Base-by-base conservation (phyloP, 1,140 invertebrate genomes). In the Anastatus disparis region DNA sequence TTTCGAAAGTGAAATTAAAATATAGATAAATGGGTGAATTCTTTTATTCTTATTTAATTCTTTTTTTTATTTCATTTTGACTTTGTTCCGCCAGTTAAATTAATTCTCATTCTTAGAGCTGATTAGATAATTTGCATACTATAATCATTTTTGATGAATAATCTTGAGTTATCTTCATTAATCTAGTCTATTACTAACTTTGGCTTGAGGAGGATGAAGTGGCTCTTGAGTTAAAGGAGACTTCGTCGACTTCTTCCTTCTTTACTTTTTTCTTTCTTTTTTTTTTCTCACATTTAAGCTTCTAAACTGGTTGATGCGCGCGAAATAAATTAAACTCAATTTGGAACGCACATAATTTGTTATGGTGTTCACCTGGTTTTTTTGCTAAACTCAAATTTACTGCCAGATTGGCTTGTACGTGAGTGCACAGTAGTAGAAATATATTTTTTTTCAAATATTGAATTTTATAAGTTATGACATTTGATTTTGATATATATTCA, bases 91-190 rank as follows among this genome's bases (percentile, higher is more conserved):
- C 24, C 40, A 50, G 53, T 46, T n/a, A 59, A 71, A 71, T 71
- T 71, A 59, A 66, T 61, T 66, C 24, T 42, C 22, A 12, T 56
- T 31, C 38, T 4, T 15, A 6, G n/a, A 35, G 24, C 55, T 59
- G 70, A 71, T 71, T 65, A 71, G 62, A 44, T 71, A n/a, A 71
- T 71, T 71, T 71, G 62, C 70, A 71, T 71, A 65, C 55, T 65
- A 59, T 71, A 71, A 71, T 71, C 52, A 71, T 71, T 71, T 71
- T 71, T 61, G 40, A 71, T 40, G 53, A 58, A 58, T 48, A 58
- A 71, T 44, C 55, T 22, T 22, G 58, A 62, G 26, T 55, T 63
- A 46, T 55, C 48, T 62, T 42, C 50, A 63, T 70, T 55, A 70
- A 63, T 55, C 17, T 55, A 24, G 20, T 46, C 4, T 53, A 52